A percentile compares a stretch with the other conserved stretches of the same genome.
phyloP scores from a whole-genome alignment of 2,113 vertebrate genomes.

The Isurus oxyrinchus region DNA sequence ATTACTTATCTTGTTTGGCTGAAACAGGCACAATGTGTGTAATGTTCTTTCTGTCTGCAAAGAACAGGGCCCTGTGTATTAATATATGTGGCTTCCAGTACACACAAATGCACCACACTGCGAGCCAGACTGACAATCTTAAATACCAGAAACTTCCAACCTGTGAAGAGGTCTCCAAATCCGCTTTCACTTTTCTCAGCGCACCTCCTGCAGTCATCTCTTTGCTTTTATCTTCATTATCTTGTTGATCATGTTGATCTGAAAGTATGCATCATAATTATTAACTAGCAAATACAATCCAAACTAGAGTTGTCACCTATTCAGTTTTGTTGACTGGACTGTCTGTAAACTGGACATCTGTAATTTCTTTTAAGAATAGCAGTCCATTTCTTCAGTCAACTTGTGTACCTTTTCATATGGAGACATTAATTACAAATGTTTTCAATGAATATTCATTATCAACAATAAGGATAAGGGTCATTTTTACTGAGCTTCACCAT shows the following conservation, averaged over 20 bases:
- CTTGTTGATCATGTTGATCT: conserved; percentile 14
- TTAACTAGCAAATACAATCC: background rate
- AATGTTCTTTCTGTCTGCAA: too few relatives aligned
- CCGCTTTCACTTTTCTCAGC: background rate
- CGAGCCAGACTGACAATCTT: too few relatives aligned
- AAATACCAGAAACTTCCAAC: background rate
- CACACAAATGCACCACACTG: too few relatives aligned
- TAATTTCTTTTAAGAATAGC: background rate
- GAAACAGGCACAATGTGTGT: too few relatives aligned
- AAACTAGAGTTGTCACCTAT: background rate
- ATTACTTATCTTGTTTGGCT: too few relatives aligned
- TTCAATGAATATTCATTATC: background rate
- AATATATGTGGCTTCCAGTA: too few relatives aligned
- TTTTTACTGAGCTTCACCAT: background rate
- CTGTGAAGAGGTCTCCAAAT: background rate
- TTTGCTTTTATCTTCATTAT: background rate
- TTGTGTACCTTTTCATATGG: background rate
- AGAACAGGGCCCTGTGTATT: too few relatives aligned
- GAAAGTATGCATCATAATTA: background rate
- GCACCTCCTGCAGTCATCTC: background rate
- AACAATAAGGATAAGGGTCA: background rate
- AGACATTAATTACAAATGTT: background rate
- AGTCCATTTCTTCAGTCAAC: background rate
- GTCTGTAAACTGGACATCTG: background rate
- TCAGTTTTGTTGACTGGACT: background rate